Evolutionary conservation across 2,888 invertebrate genomes (phyloP), one percentile per base, ranked within the genome.

Genomic region (Plutella xylostella): DNA sequence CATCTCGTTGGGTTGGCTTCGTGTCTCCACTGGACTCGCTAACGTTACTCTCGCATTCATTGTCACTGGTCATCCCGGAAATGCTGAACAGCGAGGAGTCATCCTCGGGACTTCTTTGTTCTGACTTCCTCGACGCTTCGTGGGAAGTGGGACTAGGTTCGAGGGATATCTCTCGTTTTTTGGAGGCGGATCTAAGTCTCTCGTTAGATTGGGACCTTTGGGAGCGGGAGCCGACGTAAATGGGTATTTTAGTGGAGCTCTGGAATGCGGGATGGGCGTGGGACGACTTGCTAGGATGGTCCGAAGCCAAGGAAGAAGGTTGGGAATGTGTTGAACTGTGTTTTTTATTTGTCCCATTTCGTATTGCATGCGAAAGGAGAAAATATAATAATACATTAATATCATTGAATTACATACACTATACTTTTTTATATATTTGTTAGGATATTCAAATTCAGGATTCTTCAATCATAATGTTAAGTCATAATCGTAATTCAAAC

Each of bases 161-260:
- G 63, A 71, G 75, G 50, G 80, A 80, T 14, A 63, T 65, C 54
- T 80, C 82, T 58, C 79, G 62, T n/a, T n/a, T n/a, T n/a, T n/a
- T n/a, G 43, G 80, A 79, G 45, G 65, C 71, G 33, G 73, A 69
- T 55, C 69, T 73, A 50, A 63, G 63, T 55, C 73, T 64, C 51
- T 80, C 82, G 45, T 66, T 66, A 43, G 87, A 87, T 46, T 85
- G 84, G 51, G 86, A 80, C 63, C 86, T 80, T 62, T 86, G 86
- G 53, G 86, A 86, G 55, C 86, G 86, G 58, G 78, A 65, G 57
- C 90, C 90, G 60, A 89, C 86, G 74, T 88, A 90, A 50, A 91
- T 87, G 53, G 91, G 92, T 68, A 91, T 91, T 85, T 89, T 89
- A 63, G 91, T 89, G 66, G 90, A 89, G 58, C 85, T 85, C 69